phyloP scores from a whole-genome alignment of 2,113 vertebrate species.

The Catharus fuscescens region DNA sequence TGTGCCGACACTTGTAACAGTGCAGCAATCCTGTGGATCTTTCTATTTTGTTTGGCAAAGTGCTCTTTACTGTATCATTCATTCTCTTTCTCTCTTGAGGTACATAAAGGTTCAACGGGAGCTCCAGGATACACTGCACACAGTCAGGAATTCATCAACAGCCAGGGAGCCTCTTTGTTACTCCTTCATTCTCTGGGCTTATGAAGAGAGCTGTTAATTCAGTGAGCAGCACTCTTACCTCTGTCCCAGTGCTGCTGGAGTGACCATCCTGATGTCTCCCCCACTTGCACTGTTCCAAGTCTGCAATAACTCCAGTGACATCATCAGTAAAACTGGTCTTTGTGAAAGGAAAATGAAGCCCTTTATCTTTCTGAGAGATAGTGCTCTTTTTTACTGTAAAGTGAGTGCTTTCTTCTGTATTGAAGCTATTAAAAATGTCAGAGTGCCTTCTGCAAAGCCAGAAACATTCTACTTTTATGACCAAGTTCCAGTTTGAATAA shows the following conservation, averaged over 20 bases:
- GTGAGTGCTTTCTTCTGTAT: not conserved
- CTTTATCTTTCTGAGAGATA: not conserved
- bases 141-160: not conserved
- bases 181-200: not conserved
- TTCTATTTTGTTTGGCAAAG: constrained; percentile 29
- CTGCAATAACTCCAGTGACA: constrained; percentile 9
- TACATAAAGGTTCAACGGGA: constrained; percentile 27
- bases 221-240: not conserved
- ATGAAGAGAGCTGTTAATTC: constrained; percentile 31
- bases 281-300: not conserved
- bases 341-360: not conserved
- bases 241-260: not conserved
- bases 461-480: constrained; percentile 7
- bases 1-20: constrained; percentile 7
- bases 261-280: not conserved
- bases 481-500: constrained; percentile 28
- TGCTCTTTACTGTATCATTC: not conserved
- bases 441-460: not conserved
- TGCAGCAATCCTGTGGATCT: not conserved
- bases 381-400: not conserved
- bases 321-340: not conserved
- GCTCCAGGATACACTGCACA: constrained; percentile 5
- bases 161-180: not conserved
- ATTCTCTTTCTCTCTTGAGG: not conserved
- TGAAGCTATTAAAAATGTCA: constrained; percentile 19